phyloP scores from a whole-genome alignment of 2,797 vertebrate genomes.

The Rhadinocentrus ornatus region DNA sequence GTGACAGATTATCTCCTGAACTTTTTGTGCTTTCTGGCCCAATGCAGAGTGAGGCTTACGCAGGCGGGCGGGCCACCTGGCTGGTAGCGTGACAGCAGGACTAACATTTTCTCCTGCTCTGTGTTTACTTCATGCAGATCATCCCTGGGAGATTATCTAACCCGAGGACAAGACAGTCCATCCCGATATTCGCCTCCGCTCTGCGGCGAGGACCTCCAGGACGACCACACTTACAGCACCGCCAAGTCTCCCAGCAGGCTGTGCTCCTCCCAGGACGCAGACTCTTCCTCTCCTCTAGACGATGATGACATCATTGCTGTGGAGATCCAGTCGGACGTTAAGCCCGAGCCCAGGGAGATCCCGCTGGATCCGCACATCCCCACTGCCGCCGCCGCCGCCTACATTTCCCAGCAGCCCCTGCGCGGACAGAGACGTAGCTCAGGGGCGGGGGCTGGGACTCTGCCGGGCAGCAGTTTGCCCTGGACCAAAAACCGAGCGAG shows the following conservation, averaged over 20 bases:
- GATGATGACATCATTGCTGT: constrained; percentile 86
- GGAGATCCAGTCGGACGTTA: constrained; percentile 86
- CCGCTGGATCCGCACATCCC: constrained; percentile 84
- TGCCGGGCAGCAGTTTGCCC: constrained; percentile 87
- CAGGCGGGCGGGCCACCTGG: constrained; percentile 34
- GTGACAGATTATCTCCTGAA: constrained; percentile 60
- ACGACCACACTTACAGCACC: constrained; percentile 97
- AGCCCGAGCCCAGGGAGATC: constrained; percentile 89
- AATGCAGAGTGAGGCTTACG: constrained; percentile 29
- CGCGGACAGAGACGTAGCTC: constrained; percentile 87
- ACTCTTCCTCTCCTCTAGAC: constrained; percentile 83
- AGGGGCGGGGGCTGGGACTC: constrained; percentile 79
- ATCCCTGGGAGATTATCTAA: constrained; percentile 88
- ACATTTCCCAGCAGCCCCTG: constrained; percentile 86
- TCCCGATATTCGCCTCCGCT: constrained; percentile 89
- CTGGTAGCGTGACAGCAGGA: constrained; percentile 35
- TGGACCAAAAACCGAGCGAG: constrained; percentile 87
- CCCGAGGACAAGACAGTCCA: constrained; percentile 89
- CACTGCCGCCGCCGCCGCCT: constrained; percentile 67
- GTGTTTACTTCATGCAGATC: constrained; percentile 81
- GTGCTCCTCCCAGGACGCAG: constrained; percentile 84
- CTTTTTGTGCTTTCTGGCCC: constrained; percentile 36
- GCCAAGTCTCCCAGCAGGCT: constrained; percentile 88
- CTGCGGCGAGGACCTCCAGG: constrained; percentile 91
- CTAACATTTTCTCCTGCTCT: constrained; percentile 43